phyloP scores from a whole-genome alignment of 2,797 vertebrate genomes.

The Brachyalestes nurse region DNA sequence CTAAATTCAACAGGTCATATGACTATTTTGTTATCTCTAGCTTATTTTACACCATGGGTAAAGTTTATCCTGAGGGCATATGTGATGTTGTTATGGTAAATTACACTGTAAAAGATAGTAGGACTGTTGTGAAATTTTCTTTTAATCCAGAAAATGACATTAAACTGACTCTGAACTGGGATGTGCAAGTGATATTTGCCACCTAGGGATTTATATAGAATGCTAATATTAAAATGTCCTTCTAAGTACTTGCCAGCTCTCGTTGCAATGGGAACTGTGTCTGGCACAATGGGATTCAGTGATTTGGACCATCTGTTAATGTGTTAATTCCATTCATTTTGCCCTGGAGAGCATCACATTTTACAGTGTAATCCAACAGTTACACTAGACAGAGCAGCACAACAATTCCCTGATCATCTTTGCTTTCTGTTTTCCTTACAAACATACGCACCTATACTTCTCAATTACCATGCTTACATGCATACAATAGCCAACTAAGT shows the following conservation, averaged over 20 bases:
- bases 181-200: not conserved
- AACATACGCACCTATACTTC: not conserved
- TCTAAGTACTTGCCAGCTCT: slow-evolving; percentile 1
- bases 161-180: not conserved
- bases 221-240: not conserved
- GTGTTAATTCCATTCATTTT: slow-evolving; percentile 60
- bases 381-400: slow-evolving; percentile 50
- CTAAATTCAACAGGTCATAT: not conserved
- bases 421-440: slow-evolving; percentile 10
- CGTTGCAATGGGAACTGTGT: not conserved
- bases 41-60: not conserved
- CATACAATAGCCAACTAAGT: not conserved
- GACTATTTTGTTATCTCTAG: not conserved
- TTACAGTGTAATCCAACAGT: slow-evolving; percentile 46
- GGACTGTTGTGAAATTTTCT: not conserved
- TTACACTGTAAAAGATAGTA: not conserved
- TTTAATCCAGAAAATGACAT: not conserved
- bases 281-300: slow-evolving; percentile 8
- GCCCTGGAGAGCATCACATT: slow-evolving; percentile 42
- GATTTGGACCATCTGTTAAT: slow-evolving; percentile 50
- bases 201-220: slow-evolving; percentile 4
- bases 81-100: not conserved
- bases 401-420: not conserved
- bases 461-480: not conserved
- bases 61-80: not conserved